A percentile compares a stretch with the other conserved stretches of the same genome.
Evolutionary conservation across 1,140 invertebrate genomes (phyloP).

Genomic region (Heliconius hermathena): DNA sequence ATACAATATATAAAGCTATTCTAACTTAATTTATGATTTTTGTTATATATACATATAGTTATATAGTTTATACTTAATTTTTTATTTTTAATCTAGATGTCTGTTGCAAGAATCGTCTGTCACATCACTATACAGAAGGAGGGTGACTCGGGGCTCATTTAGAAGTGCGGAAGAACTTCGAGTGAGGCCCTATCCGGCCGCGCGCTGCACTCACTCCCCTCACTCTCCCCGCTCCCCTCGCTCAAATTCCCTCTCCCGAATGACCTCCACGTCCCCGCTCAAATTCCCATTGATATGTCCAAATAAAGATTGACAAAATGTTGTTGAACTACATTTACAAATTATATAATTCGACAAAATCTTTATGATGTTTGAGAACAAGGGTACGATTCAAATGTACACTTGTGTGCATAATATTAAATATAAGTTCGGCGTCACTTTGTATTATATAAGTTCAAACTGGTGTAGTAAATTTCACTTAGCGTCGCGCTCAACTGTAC

Average conservation of each 20-base stretch:
- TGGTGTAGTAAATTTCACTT: no score
- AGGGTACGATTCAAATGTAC: no score
- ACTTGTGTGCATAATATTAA: no score
- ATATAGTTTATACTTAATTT: no score
- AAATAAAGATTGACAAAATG: slow-evolving; percentile 32
- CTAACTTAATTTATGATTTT: neutral
- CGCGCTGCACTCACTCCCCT: slow-evolving; percentile 53
- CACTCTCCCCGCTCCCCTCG: slow-evolving; percentile 58
- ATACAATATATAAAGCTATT: neutral
- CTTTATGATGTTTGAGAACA: no score
- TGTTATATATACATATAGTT: no score
- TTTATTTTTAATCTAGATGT: slow-evolving; percentile 51
- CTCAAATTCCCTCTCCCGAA: slow-evolving; percentile 59
- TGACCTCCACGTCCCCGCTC: slow-evolving; percentile 50
- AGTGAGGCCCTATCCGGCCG: slow-evolving; percentile 58
- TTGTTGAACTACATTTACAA: neutral
- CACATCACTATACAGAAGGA: slow-evolving; percentile 62
- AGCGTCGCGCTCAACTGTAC: no score
- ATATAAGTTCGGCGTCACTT: no score
- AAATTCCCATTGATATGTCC: slow-evolving; percentile 53
- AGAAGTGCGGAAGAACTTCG: slow-evolving; percentile 71
- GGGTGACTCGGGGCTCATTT: slow-evolving; percentile 56
- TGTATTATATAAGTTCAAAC: no score
- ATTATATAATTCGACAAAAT: no score
- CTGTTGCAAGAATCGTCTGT: slow-evolving; percentile 67